phyloP scores from a whole-genome alignment of 92 coral and sea anemone genomes.

The Zoanthus sociatus region DNA sequence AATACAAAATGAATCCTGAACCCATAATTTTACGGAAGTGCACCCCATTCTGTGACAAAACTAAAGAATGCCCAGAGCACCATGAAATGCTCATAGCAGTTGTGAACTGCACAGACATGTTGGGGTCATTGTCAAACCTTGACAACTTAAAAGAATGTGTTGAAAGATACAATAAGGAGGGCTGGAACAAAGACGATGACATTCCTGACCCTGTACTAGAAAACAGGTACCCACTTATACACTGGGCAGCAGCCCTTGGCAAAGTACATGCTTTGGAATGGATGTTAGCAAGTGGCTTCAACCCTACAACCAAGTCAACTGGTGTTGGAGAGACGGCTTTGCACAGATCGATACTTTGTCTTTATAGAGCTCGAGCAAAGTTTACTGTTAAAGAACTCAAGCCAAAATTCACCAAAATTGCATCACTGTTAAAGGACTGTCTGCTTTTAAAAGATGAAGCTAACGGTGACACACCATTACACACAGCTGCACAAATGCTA shows the following conservation, averaged over 20 bases:
- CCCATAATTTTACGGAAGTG: constrained; percentile 82
- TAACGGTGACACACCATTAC: constrained; percentile 93
- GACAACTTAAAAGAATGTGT: constrained; percentile 92
- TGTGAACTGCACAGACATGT: constrained; percentile 94
- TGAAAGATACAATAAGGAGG: constrained; percentile 81
- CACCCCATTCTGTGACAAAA: constrained; percentile 96
- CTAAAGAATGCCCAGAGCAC: constrained; percentile 93
- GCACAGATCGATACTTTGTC: constrained; percentile 82
- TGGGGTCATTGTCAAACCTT: constrained; percentile 94
- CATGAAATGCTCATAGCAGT: constrained; percentile 93
- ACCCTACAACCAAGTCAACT: constrained; percentile 78
- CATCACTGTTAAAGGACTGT: constrained; percentile 81
- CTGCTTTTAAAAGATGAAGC: constrained; percentile 89
- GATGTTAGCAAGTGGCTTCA: constrained; percentile 96
- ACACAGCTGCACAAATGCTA: constrained; percentile 94
- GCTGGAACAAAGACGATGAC: constrained; percentile 94
- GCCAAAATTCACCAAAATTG: constrained; percentile 89
- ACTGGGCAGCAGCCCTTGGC: constrained; percentile 97
- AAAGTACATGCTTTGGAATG: constrained; percentile 96
- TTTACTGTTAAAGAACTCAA: constrained; percentile 94
- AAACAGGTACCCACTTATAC: constrained; percentile 90
- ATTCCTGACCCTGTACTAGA: constrained; percentile 91
- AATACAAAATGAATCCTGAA: constrained; percentile 72
- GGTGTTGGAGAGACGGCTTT: constrained; percentile 95
- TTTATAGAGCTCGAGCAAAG: constrained; percentile 87